Conservation (phyloP, 2,113 vertebrate species). For the Vanacampus margaritifer region DNA sequence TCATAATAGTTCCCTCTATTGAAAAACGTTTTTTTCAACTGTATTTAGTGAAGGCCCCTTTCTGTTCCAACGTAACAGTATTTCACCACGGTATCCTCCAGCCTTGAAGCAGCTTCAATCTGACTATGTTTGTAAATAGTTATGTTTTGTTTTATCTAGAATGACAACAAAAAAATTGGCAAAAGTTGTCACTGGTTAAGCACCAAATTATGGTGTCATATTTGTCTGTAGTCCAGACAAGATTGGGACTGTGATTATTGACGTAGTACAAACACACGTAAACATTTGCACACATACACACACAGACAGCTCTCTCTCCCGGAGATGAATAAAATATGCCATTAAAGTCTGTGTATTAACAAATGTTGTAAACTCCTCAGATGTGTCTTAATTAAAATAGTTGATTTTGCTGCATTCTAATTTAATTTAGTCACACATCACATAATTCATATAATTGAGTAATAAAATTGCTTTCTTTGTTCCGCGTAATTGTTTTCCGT, state of each 20-base stretch:
- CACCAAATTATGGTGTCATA: neutral
- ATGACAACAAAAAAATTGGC: constrained; percentile 9
- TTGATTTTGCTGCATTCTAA: constrained; percentile 56
- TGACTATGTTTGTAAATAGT: constrained; percentile 6
- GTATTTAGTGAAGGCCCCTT: neutral
- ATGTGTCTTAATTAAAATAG: constrained; percentile 54
- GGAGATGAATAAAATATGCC: constrained; percentile 18
- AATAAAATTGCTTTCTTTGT: constrained; percentile 53
- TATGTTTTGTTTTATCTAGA: constrained; percentile 24
- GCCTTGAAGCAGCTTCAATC: constrained; percentile 12
- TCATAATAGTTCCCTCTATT: neutral
- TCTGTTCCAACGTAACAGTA: neutral
- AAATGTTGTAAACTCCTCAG: constrained; percentile 36
- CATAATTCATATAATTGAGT: constrained; percentile 39
- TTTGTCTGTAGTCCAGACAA: constrained; percentile 22
- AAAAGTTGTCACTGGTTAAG: constrained; percentile 8
- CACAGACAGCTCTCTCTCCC: neutral
- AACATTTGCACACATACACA: neutral
- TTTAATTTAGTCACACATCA: constrained; percentile 58
- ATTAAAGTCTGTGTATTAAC: constrained; percentile 38
- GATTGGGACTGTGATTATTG: constrained; percentile 21
- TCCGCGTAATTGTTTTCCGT: constrained; percentile 54
- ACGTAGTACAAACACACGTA: constrained; percentile 12
- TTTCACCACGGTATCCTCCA: constrained; percentile 5
- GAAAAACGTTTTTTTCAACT: neutral